phyloP scores from a whole-genome alignment of 2,113 vertebrate genomes.

The Ondatra zibethicus region DNA sequence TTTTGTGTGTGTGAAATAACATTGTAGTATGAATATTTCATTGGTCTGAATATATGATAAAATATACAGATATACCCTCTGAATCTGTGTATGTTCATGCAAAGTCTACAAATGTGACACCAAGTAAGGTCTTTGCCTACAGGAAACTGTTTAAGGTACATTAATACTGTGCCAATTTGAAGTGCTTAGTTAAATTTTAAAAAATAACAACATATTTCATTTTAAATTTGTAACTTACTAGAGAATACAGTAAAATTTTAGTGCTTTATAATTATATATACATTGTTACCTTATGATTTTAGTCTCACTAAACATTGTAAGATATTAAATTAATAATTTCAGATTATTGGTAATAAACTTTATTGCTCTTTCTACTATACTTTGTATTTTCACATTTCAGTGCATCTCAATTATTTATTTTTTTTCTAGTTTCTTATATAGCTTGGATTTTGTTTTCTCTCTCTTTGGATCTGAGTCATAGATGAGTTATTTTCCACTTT shows the following conservation, averaged over 20 bases:
- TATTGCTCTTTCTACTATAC: neutral
- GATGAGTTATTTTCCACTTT: neutral
- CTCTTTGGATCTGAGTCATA: neutral
- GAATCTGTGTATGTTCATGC: neutral
- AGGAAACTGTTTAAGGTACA: neutral
- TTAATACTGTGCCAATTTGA: neutral
- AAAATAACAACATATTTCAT: neutral
- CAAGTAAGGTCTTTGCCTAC: neutral
- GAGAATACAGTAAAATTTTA: neutral
- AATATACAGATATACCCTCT: neutral
- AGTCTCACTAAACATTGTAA: neutral
- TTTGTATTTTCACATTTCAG: neutral
- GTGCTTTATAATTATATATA: neutral
- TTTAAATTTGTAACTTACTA: neutral
- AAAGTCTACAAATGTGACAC: neutral
- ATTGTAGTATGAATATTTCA: neutral
- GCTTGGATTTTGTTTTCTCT: neutral
- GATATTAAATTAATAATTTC: neutral
- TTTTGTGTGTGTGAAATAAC: neutral
- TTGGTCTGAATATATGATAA: neutral
- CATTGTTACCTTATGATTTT: neutral
- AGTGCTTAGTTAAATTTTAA: neutral
- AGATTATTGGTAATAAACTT: neutral
- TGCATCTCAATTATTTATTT: neutral
- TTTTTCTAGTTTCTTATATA: too few species aligned